Evolutionary conservation across 2,113 vertebrate genomes (phyloP).

Genomic region (Petrocephalus microphthalmus): DNA sequence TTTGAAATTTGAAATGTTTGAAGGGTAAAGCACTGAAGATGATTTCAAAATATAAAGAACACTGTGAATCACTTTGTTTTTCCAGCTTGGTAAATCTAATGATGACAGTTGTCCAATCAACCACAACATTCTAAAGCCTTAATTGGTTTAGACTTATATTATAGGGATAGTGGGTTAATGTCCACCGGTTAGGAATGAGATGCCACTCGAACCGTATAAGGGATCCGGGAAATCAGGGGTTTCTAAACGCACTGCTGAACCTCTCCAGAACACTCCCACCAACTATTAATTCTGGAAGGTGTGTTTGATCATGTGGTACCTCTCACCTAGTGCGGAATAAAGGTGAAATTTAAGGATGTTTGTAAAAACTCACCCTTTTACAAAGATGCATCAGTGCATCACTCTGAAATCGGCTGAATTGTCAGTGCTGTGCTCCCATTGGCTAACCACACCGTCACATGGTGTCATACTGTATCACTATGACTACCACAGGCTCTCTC

Average conservation of each 20-base stretch:
- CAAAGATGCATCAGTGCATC: background rate
- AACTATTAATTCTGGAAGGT: background rate
- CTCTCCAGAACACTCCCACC: background rate
- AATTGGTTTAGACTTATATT: background rate
- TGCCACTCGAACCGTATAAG: background rate
- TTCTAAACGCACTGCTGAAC: background rate
- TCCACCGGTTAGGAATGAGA: background rate
- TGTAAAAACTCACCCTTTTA: background rate
- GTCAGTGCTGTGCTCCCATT: background rate
- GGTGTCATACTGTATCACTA: background rate
- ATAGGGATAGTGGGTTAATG: background rate
- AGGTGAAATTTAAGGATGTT: background rate
- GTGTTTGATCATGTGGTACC: background rate
- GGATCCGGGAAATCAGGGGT: background rate
- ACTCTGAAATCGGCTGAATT: background rate
- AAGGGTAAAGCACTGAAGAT: background rate
- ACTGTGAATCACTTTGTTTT: background rate
- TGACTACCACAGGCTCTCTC: background rate
- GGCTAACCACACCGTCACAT: background rate
- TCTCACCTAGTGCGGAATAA: background rate
- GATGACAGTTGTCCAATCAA: background rate
- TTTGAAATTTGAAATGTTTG: background rate
- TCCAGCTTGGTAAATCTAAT: background rate
- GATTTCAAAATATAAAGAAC: background rate
- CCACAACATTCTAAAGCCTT: background rate